Evolutionary conservation across 2,113 vertebrate genomes (phyloP), one percentile per base, ranked within the genome.

Genomic region (Cisticola juncidis): DNA sequence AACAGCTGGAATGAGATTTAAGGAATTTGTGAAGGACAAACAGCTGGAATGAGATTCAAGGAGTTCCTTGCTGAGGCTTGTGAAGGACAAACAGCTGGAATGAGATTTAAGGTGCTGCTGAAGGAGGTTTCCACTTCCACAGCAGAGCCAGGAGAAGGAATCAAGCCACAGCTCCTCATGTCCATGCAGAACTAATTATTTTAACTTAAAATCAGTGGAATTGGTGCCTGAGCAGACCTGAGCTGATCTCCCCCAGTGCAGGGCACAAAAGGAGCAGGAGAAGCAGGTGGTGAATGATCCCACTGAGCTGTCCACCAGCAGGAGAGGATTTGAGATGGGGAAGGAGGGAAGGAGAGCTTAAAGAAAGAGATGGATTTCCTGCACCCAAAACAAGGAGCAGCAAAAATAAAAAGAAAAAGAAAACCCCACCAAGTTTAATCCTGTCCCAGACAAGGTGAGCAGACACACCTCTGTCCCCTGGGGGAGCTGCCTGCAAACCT

Each of bases 371-470:
- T 29, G 48, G 68, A 86, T 95, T 96, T 92, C 71, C 88, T 94
- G 66, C 80, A 89, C 60, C 45, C 77, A 36, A 70, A 84, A 14
- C 47, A 38, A 58, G 69, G 26, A 65, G 19, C 53, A 86, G 65
- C 24, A 26, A 22, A 33, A 14, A n/a, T 56, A 35, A 23, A 31
- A 14, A n/a, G 44, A 35, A 23, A 31, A 8, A 7, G 3, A 44
- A 31, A 14, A 28, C 19, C 38, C 25, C 45, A 91, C 17, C n/a
- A 14, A 42, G 82, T 92, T 97, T 95, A 92, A 96, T 94, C 96
- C 96, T 57, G 69, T 60, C 88, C 78, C 85, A 89, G 64, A 28
- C 79, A 62, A 77, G 79, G 62, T 48, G 79, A 76, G 56, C 62
- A 13, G 70, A n/a, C 76, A 44, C 18, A 1, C 8, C 48, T 10